These are phyloP conservation scores for Bradypodion pumilum DNA, from an alignment of 2,797 vertebrate genomes.

Conservation along the genomic window DNA sequence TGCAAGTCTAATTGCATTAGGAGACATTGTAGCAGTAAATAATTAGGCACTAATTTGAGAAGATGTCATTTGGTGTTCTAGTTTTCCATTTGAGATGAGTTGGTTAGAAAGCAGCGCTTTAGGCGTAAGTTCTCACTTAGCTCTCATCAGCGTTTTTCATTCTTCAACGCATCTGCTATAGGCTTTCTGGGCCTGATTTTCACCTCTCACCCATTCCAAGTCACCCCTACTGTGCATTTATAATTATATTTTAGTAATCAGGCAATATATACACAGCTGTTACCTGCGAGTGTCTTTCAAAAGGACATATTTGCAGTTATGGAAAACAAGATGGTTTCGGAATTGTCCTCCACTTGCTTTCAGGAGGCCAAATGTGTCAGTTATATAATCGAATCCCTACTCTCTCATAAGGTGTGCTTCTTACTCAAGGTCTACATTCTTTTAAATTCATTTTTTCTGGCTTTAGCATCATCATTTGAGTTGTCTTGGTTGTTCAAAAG, in stretches of 20 bases:
- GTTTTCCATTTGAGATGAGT: conserved; percentile 22
- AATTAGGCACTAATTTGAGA: conserved; percentile 39
- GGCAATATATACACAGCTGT: not conserved
- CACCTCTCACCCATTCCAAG: conserved; percentile 11
- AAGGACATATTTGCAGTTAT: not conserved
- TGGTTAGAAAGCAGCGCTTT: conserved; percentile 25
- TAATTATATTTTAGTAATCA: conserved; percentile 4
- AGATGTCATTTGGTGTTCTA: conserved; percentile 23
- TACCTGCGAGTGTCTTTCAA: not conserved
- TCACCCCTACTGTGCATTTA: not conserved
- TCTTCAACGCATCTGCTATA: conserved; percentile 1
- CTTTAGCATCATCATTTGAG: no score
- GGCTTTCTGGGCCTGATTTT: not conserved
- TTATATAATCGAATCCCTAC: no score
- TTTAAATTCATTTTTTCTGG: no score
- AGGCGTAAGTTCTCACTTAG: not conserved
- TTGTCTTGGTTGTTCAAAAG: not conserved
- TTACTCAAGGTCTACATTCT: no score
- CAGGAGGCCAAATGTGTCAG: no score
- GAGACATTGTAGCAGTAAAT: conserved; percentile 25
- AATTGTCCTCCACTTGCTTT: no score
- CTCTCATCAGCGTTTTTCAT: conserved; percentile 28
- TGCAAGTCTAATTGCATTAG: conserved; percentile 25
- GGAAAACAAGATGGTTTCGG: not conserved
- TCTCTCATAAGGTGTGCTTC: no score